These are phyloP conservation scores for Myotis brandtii DNA, from an alignment of 2,113 vertebrate genomes.

Conservation along the genomic window DNA sequence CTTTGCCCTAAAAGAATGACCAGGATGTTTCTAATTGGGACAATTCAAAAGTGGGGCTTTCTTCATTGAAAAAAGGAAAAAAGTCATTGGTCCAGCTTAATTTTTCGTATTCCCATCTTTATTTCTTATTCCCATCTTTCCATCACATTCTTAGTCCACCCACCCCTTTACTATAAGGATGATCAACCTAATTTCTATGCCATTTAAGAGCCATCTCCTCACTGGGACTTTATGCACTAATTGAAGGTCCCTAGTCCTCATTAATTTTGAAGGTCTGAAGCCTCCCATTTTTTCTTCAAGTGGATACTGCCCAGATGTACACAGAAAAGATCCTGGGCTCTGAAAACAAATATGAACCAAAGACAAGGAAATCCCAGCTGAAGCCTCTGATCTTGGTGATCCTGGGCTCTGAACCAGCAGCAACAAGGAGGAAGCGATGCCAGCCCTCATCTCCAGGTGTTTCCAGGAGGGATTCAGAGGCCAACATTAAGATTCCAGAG, in stretches of 20 bases:
- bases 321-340: slow-evolving; percentile 45
- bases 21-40: background rate
- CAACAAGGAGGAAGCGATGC: background rate
- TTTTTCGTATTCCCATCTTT: background rate
- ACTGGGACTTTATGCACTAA: background rate
- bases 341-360: background rate
- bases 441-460: background rate
- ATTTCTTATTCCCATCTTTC: slow-evolving; percentile 25
- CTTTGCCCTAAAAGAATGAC: slow-evolving; percentile 11
- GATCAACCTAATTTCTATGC: background rate
- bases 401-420: background rate
- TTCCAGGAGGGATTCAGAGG: background rate
- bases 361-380: background rate
- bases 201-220: background rate
- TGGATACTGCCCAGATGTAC: slow-evolving; percentile 33
- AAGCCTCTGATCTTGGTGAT: background rate
- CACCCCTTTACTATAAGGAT: background rate
- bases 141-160: background rate
- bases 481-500: slow-evolving; percentile 15
- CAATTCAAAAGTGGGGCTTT: slow-evolving; percentile 24
- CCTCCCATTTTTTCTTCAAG: slow-evolving; percentile 4
- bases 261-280: slow-evolving; percentile 36
- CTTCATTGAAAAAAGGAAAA: background rate
- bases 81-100: background rate
- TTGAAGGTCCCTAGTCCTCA: background rate